These are phyloP conservation scores for Genyomyrus donnyi DNA, from an alignment of 2,113 vertebrate species.

Conservation along the genomic window DNA sequence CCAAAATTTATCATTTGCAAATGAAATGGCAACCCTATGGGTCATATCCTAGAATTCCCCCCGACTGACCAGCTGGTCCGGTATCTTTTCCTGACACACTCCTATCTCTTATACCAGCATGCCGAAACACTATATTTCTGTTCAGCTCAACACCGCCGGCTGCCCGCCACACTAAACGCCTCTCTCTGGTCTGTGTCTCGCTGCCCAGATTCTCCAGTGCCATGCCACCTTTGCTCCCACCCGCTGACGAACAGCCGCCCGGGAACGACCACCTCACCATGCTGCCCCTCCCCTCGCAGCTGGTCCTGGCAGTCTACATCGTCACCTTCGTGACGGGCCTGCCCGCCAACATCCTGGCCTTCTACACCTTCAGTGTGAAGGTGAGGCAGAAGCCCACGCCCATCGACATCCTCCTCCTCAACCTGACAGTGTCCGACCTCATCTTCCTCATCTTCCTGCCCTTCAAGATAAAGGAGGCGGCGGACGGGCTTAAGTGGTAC, in stretches of 20 bases:
- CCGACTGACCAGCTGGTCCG: neutral
- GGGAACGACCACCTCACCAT: conserved; percentile 4
- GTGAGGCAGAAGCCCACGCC: conserved; percentile 60
- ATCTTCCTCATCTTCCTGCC: conserved; percentile 77
- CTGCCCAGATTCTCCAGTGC: conserved; percentile 15
- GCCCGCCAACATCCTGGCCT: conserved; percentile 71
- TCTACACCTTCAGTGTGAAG: conserved; percentile 65
- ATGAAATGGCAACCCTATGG: neutral
- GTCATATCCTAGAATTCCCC: neutral
- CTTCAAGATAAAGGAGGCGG: conserved; percentile 72
- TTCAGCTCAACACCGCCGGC: neutral
- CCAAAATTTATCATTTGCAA: neutral
- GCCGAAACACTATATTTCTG: neutral
- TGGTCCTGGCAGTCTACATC: conserved; percentile 68
- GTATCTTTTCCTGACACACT: neutral
- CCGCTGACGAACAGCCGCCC: neutral
- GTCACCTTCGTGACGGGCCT: conserved; percentile 72
- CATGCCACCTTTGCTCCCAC: conserved; percentile 33
- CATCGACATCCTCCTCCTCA: conserved; percentile 78
- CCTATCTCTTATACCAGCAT: neutral
- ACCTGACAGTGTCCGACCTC: conserved; percentile 76
- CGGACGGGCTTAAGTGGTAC: conserved; percentile 54
- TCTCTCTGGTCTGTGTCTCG: conserved; percentile 13
- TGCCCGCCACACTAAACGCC: conserved; percentile 28
- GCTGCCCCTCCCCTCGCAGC: conserved; percentile 39